Evolutionary conservation across 2,888 invertebrate species (phyloP), one percentile per base, ranked within the genome.

Genomic region (Galeruca laticollis): DNA sequence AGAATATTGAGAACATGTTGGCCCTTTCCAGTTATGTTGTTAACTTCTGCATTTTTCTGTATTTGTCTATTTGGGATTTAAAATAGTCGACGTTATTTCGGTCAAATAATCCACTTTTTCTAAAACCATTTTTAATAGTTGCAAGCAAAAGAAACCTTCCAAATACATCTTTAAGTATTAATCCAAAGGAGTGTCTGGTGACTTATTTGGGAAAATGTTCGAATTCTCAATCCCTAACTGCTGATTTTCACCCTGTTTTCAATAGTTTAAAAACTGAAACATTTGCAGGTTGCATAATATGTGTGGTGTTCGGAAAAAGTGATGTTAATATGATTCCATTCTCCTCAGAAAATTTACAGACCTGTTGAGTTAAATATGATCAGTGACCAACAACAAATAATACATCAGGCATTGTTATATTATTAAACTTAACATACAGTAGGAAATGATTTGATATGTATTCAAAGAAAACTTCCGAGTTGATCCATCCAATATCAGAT

Each of bases 361-460:
- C 43, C n/a, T 66, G 37, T 54, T 56, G 18, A 9, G 73, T 75
- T 20, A 77, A 37, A 61, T 80, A 81, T 2, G 78, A 79, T 61
- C 74, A 75, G 60, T 80, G 80, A 6, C 79, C 79, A 74, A 81
- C 79, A 20, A 80, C 64, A 31, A 80, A 77, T 20, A 79, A 52
- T 21, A 80, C 59, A 6, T 79, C 77, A 8, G 79, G 77, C 49
- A 15, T 56, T 26, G 35, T 47, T 4, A 71, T 40, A 13, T 68
- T 71, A 33, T 68, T 61, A 54, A 35, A 15, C 43, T 60, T 63
- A 20, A 68, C 21, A 60, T 57, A 71, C 11, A 43, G 68, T 33
- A 49, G 21, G 11, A 68, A 68, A 43, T 51, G 51, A 56, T 60
- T 67, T 10, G 63, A 62, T 20, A 70, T 61, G 11, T 62, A 62